A percentile compares a stretch with the other conserved stretches of the same genome.
Evolutionary conservation across 2,113 vertebrate genomes (phyloP).

Genomic region (Agapornis roseicollis): DNA sequence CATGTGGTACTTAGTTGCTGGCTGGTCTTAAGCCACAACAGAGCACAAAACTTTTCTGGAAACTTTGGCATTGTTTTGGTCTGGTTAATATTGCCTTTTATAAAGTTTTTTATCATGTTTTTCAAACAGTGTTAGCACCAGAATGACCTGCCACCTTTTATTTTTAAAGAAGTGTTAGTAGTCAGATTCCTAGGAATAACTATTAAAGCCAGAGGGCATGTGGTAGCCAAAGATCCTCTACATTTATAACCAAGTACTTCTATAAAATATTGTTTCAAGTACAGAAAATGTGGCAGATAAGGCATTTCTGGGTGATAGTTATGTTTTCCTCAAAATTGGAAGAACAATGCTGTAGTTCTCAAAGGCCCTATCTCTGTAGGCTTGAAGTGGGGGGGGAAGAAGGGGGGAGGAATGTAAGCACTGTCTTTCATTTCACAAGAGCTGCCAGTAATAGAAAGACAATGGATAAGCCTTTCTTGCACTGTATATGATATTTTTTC

Average conservation of each 20-base stretch:
- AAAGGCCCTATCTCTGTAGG: background rate
- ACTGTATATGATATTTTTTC: background rate
- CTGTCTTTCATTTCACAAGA: conserved; percentile 13
- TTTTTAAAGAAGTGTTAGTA: background rate
- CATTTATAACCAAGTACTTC: background rate
- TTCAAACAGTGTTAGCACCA: background rate
- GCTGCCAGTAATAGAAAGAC: conserved; percentile 5
- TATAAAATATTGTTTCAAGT: background rate
- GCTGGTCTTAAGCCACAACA: background rate
- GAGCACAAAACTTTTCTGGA: background rate
- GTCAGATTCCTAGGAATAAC: conserved; percentile 5
- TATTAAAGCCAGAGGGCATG: background rate
- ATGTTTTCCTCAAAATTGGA: conserved; percentile 30
- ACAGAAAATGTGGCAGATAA: conserved; percentile 41
- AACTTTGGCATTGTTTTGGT: background rate
- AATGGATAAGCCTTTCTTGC: background rate
- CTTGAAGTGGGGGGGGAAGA: conserved; percentile 16
- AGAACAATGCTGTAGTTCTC: conserved; percentile 24
- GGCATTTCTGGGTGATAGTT: background rate
- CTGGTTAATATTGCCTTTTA: background rate
- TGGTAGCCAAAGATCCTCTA: background rate
- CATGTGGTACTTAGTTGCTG: background rate
- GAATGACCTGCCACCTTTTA: background rate
- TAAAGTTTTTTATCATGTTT: background rate
- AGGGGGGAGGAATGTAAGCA: background rate